Base-by-base conservation (phyloP, 2,888 invertebrate species). In the Heteromyza rotundicornis region DNA sequence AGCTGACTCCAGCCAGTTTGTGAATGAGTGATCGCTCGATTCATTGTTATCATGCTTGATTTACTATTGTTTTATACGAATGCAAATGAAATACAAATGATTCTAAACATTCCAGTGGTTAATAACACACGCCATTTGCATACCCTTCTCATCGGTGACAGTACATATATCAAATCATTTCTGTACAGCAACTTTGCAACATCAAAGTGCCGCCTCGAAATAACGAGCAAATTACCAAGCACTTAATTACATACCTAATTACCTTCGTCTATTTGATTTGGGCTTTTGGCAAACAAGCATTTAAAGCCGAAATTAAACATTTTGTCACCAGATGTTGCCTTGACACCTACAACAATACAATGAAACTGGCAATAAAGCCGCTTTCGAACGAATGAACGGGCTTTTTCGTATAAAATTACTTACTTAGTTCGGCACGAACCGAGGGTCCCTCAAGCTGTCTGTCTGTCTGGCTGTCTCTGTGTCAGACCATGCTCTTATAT, bases 271-370 rank as follows among this genome's bases (percentile, higher is more conserved):
- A 19, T 47, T 47, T 20, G 47, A 17, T 3, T 47, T 17, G 19
- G 47, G 47, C 17, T 7, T 20, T 47, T 47, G 14, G 20, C 47
- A 40, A 40, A 40, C 14, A 47, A 20, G 20, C 14, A 14, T 14
- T 17, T 20, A 36, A 58, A 62, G 49, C 50, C 55, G 27, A 51
- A 62, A 55, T 58, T 50, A 52, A 44, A 22, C 40, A 55, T 63
- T 59, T 63, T 63, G 63, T 59, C 63, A 63, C 40, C 63, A 56
- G 44, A 59, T 59, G 50, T 35, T 57, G 40, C 50, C 61, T 49
- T 57, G 61, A 62, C 61, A 49, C 57, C 57, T 47, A 62, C 61
- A 57, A 57, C 57, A 36, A 20, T 52, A 52, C 16, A 12, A 22
- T 12, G 52, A 52, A 3, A n/a, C 40, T 40, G 7, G 17, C 40